Evolutionary conservation across 2,113 vertebrate genomes (phyloP).

Genomic region (Anoura caudifer): DNA sequence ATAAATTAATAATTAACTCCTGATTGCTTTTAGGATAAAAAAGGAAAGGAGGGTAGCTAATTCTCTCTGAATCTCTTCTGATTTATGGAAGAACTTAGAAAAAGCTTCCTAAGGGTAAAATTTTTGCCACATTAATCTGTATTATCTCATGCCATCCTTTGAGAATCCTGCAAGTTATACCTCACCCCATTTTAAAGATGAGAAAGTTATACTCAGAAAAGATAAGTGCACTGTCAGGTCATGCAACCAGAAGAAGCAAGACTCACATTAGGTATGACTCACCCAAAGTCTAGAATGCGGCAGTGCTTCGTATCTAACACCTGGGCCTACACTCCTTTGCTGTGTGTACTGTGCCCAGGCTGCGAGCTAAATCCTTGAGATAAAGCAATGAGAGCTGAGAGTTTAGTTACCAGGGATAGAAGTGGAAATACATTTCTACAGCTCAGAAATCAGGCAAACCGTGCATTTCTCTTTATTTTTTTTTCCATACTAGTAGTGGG

Average conservation of each 20-base stretch:
- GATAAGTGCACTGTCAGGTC: neutral
- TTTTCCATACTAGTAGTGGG: neutral
- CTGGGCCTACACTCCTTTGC: neutral
- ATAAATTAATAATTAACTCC: constrained; percentile 19
- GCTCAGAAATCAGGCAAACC: neutral
- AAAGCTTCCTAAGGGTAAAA: neutral
- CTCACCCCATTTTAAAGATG: neutral
- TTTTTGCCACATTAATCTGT: neutral
- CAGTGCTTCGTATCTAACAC: neutral
- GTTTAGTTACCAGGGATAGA: neutral
- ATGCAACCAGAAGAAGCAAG: neutral
- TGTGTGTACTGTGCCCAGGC: neutral
- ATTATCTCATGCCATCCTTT: neutral
- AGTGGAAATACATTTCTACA: neutral
- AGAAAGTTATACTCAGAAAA: neutral
- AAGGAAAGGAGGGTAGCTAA: neutral
- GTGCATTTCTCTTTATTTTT: neutral
- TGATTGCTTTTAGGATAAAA: constrained; percentile 18
- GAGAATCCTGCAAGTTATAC: neutral
- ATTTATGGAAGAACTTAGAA: neutral
- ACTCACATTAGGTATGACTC: neutral
- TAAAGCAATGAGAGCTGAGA: neutral
- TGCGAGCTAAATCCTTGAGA: neutral
- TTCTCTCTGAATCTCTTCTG: neutral
- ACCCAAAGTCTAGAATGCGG: neutral